Evolutionary conservation across 2,888 invertebrate species (phyloP), one percentile per base, ranked within the genome.

Genomic region (Caenorhabditis uteleia): DNA sequence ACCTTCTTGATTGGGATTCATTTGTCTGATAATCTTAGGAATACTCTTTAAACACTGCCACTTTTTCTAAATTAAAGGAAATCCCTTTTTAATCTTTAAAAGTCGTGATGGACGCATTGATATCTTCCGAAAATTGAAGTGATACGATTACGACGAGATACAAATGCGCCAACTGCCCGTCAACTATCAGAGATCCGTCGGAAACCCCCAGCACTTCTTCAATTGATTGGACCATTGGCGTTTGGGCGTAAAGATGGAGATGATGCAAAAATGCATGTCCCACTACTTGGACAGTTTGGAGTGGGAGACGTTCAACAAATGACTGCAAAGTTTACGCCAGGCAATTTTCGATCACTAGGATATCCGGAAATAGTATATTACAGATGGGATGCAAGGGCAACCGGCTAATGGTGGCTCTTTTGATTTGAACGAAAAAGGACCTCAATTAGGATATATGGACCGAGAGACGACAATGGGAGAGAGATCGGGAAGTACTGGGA

Each of bases 401-500:
- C 45, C 39, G 34, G 46, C 72, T 6, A 77, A 77, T 49, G 70
- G 74, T 7, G 77, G 77, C 20, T 62, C 72, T 0, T 77, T 70
- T 44, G 51, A 70, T 18, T 45, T 75, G n/a, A 60, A 57, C n/a
- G 70, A 74, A 34, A 56, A 55, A 14, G 58, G 67, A 34, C 74
- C 75, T 6, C 65, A 73, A 39, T 57, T 75, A 12, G 77, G 75
- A 8, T 77, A 75, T 47, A 77, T 75, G 73, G 70, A 77, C 31
- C 58, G 71, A 25, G 69, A 73, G 33, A 66, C 73, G 6, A 68
- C 70, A 4, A 62, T 68, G 49, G 69, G 70, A 46, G 64, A 68
- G 31, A 42, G 60, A n/a, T 51, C 45, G 0, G 72, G 67, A 18
- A 64, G 45, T 25, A 48, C 39, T 4, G 40, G 48, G 10, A 51